These are phyloP conservation scores for Cheilosia scutellata DNA, from an alignment of 2,888 invertebrate species.

Conservation along the genomic window DNA sequence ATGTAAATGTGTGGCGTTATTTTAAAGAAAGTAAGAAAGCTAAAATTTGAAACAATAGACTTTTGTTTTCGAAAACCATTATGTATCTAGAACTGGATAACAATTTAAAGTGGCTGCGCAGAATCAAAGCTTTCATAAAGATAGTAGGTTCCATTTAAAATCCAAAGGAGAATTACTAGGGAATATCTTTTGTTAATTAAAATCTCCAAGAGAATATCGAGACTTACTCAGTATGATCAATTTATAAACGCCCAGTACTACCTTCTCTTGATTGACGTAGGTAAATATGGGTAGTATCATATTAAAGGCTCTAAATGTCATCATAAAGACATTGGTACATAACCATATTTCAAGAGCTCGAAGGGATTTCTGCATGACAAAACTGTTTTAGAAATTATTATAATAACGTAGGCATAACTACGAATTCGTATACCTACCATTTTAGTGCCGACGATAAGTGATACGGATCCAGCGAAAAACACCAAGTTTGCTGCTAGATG, in stretches of 20 bases:
- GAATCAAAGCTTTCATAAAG: background rate
- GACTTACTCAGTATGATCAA: background rate
- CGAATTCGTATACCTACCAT: background rate
- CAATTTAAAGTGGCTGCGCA: background rate
- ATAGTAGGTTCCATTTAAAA: conserved; percentile 7
- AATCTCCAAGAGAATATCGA: background rate
- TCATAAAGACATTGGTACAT: background rate
- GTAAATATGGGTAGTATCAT: background rate
- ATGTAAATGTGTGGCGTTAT: no score
- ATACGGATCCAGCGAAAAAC: background rate
- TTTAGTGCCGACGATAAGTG: background rate
- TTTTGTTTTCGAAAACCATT: no score
- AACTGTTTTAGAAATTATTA: background rate
- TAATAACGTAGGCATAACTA: no score
- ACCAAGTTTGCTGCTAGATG: background rate
- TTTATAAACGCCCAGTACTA: background rate
- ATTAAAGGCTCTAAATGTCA: background rate
- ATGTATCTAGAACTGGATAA: no score
- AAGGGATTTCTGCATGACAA: background rate
- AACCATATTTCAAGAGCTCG: background rate
- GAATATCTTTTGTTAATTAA: background rate
- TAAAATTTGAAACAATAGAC: no score
- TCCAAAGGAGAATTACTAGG: background rate
- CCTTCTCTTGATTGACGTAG: background rate
- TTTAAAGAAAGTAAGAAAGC: no score